phyloP scores from a whole-genome alignment of 2,797 vertebrate species.

The Pangasius mekongensis region DNA sequence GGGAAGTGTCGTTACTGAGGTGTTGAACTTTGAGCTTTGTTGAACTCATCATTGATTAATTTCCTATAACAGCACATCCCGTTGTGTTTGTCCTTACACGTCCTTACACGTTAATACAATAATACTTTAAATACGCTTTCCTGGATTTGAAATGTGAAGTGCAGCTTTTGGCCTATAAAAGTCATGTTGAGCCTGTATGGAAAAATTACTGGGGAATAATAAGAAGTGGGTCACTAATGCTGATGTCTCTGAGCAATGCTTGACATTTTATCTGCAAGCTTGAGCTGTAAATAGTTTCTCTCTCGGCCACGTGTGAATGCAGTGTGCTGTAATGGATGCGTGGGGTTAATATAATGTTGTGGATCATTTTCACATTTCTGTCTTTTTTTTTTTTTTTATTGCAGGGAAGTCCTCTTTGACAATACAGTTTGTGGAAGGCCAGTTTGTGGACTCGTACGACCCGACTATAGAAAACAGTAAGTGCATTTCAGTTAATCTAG shows the following conservation, averaged over 20 bases:
- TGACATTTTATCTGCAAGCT: slow-evolving; percentile 18
- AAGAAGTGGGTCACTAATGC: slow-evolving; percentile 18
- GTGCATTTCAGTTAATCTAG: slow-evolving; percentile 60
- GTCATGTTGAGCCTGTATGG: background rate
- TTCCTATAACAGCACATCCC: background rate
- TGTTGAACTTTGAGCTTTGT: background rate
- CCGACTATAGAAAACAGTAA: slow-evolving; percentile 95
- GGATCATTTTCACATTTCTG: slow-evolving; percentile 22
- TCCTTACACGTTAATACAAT: background rate
- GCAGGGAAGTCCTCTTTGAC: slow-evolving; percentile 90
- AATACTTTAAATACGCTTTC: background rate
- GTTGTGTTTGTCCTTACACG: too few relatives aligned
- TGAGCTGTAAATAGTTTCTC: background rate
- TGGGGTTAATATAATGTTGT: background rate
- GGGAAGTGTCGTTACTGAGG: background rate
- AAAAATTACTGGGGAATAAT: background rate
- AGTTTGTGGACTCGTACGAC: slow-evolving; percentile 92
- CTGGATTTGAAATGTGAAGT: background rate
- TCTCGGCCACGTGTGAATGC: slow-evolving; percentile 15
- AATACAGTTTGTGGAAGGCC: slow-evolving; percentile 93
- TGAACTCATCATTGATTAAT: background rate
- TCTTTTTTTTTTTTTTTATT: slow-evolving; percentile 40
- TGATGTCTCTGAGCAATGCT: slow-evolving; percentile 7
- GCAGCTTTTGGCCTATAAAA: background rate
- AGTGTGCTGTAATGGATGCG: background rate